A percentile compares a stretch with the other conserved stretches of the same genome.
Evolutionary conservation across 1,140 invertebrate genomes (phyloP).

Genomic region (Solen grandis): DNA sequence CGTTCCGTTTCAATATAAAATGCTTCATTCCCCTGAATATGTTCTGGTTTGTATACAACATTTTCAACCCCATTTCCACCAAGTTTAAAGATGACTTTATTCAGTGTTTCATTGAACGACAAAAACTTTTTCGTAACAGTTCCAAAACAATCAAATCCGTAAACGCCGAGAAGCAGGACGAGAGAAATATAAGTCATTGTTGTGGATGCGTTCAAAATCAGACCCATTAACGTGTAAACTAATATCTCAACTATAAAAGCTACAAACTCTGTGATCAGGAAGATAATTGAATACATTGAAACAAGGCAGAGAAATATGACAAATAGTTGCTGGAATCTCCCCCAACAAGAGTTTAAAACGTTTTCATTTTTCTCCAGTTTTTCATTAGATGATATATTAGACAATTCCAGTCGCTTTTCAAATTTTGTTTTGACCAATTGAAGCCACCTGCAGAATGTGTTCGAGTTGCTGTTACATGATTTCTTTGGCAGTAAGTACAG

Average conservation of each 20-base stretch:
- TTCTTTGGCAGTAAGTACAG: slow-evolving; percentile 13
- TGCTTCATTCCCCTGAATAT: slow-evolving; percentile 59
- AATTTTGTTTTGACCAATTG: background rate
- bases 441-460: background rate
- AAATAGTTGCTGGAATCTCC: slow-evolving; percentile 34
- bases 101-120: slow-evolving; percentile 61
- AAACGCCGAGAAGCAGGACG: slow-evolving; percentile 56
- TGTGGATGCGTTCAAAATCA: slow-evolving; percentile 59
- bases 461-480: background rate
- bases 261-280: too few species aligned
- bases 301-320: slow-evolving; percentile 52
- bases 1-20: slow-evolving; percentile 52
- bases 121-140: slow-evolving; percentile 59
- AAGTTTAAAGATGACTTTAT: slow-evolving; percentile 17
- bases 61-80: slow-evolving; percentile 59
- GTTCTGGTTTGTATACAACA: slow-evolving; percentile 35
- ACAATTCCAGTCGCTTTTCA: background rate
- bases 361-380: slow-evolving; percentile 11
- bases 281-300: slow-evolving; percentile 57
- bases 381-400: background rate
- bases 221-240: slow-evolving; percentile 63
- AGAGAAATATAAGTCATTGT: slow-evolving; percentile 57
- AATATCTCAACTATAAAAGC: slow-evolving; percentile 60
- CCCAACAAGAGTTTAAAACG: background rate
- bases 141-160: slow-evolving; percentile 59